phyloP scores from a whole-genome alignment of 2,797 vertebrate species.

The Kryptopterus vitreolus region DNA sequence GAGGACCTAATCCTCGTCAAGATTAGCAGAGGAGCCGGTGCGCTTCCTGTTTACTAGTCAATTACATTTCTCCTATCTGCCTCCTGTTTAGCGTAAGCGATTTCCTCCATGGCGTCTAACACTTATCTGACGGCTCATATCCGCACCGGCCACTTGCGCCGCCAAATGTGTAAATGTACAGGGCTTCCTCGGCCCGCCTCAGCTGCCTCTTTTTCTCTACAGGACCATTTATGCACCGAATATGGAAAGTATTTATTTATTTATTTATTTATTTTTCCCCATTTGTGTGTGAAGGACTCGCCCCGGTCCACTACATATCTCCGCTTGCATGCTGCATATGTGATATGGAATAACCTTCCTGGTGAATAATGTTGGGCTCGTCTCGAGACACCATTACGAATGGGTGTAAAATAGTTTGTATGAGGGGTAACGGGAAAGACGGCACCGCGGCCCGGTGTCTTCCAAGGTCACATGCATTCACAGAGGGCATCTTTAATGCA shows the following conservation, averaged over 20 bases:
- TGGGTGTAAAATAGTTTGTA: constrained; percentile 68
- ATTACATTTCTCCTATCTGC: constrained; percentile 70
- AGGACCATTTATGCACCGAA: constrained; percentile 69
- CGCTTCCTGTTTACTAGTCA: constrained; percentile 71
- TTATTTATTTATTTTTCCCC: constrained; percentile 63
- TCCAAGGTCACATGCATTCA: constrained; percentile 56
- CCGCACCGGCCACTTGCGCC: constrained; percentile 69
- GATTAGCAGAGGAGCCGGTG: constrained; percentile 66
- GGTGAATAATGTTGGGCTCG: constrained; percentile 62
- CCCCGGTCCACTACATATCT: constrained; percentile 67
- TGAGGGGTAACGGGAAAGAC: constrained; percentile 56
- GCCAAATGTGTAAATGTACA: constrained; percentile 74
- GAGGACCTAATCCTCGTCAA: constrained; percentile 52
- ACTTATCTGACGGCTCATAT: constrained; percentile 76
- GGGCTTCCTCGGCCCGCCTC: constrained; percentile 64
- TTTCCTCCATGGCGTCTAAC: constrained; percentile 62
- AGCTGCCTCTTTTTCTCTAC: constrained; percentile 47
- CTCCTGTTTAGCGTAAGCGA: constrained; percentile 70
- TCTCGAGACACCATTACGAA: constrained; percentile 72
- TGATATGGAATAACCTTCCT: constrained; percentile 68
- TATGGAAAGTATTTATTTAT: constrained; percentile 60
- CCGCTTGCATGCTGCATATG: constrained; percentile 64
- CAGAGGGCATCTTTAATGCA: constrained; percentile 65
- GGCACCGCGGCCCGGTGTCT: constrained; percentile 59
- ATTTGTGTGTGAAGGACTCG: constrained; percentile 67